Base-by-base conservation (phyloP, 2,113 vertebrate genomes). In the Misgurnus mizolepis region DNA sequence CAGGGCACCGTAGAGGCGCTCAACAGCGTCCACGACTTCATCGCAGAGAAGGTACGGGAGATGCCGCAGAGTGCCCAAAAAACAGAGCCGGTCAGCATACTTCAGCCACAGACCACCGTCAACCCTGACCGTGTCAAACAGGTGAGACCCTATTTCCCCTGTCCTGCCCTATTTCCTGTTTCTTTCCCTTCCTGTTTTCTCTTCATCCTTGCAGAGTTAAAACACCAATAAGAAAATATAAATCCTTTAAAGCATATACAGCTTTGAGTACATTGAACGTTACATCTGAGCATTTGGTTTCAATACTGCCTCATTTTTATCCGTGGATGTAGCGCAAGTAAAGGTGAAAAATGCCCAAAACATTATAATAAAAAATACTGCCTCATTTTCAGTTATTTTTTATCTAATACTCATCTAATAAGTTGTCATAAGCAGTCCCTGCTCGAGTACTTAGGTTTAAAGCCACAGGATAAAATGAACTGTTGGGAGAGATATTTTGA, bases 121-220 rank as follows among this genome's bases (percentile, higher is more conserved):
- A 97, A 96, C 91, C 95, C 96, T 0, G 96, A 97, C 91, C 95
- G 96, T 80, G 91, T 96, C 93, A 97, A 97, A 91, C 96, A 97
- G 95, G 96, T 95, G 86, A 90, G 89, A 10, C 43, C 34, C 45
- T 67, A 14, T 22, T 75, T 80, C 66, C 49, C 71, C 39, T 10
- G n/a, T 1, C 60, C n/a, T 11, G 1, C 64, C 22, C 8, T 41
- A 22, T 50, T 75, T 55, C 62, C 45, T 61, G 47, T n/a, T 50
- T 34, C 41, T 17, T 62, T 66, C n/a, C 55, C 14, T 77, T 75
- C 69, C 64, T 62, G 15, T 70, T 82, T 75, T 76, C 47, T 74
- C 18, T 64, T 34, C 10, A 49, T 22, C 15, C 34, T 15, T 65
- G 62, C 14, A 62, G 6, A 40, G 14, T 12, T 58, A 12, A n/a